These are phyloP conservation scores for Gnathonemus longibarbis DNA, from an alignment of 2,113 vertebrate species.

Conservation along the genomic window DNA sequence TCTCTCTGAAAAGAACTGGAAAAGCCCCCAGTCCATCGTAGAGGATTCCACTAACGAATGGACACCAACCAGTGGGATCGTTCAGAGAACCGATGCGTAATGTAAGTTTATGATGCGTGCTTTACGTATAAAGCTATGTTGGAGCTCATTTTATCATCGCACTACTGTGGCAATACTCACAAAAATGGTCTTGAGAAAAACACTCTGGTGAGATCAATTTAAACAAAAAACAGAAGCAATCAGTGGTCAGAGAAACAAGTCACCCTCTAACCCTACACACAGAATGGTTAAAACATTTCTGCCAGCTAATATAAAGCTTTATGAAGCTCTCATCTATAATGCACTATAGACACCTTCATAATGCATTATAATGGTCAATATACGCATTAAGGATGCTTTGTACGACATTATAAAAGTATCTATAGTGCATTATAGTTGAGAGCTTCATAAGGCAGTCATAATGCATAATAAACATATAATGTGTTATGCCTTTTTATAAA, in stretches of 20 bases:
- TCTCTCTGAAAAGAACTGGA: slow-evolving; percentile 45
- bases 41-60: not conserved
- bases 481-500: too few species aligned
- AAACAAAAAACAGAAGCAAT: not conserved
- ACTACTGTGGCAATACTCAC: not conserved
- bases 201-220: not conserved
- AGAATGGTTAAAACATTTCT: not conserved
- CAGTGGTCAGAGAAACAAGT: not conserved
- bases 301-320: not conserved
- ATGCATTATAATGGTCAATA: too few species aligned
- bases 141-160: not conserved
- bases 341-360: too few species aligned
- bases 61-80: not conserved
- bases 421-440: too few species aligned
- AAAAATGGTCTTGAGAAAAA: not conserved
- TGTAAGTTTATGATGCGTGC: not conserved
- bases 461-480: too few species aligned
- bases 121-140: not conserved
- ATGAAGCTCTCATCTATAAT: too few species aligned
- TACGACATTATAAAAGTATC: too few species aligned
- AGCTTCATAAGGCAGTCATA: too few species aligned
- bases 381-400: too few species aligned
- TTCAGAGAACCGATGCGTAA: not conserved
- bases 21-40: slow-evolving; percentile 58
- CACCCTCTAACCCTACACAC: not conserved